Conservation (phyloP, 2,888 invertebrate genomes). For the Diaprepes abbreviatus region DNA sequence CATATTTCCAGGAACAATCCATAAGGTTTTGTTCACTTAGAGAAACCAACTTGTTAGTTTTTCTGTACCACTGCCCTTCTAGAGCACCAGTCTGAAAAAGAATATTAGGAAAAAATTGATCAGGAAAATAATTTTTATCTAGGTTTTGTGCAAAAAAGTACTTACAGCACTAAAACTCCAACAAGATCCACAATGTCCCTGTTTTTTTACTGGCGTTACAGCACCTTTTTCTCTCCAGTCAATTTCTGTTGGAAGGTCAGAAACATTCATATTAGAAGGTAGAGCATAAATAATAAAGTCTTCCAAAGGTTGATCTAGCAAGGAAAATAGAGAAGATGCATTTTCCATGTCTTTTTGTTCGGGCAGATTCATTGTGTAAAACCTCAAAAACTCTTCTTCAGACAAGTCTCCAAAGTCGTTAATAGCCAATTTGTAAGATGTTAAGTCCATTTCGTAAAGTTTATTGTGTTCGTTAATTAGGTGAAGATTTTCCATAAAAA, state of each 20-base stretch:
- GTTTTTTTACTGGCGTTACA: constrained; percentile 67
- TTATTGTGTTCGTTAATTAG: constrained; percentile 21
- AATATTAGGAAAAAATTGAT: not conserved
- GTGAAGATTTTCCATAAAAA: constrained; percentile 11
- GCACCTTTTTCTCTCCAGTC: constrained; percentile 90
- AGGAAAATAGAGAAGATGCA: too few species aligned
- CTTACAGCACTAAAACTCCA: constrained; percentile 25
- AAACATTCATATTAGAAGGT: not conserved
- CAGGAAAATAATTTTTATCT: not conserved
- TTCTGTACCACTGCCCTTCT: constrained; percentile 19
- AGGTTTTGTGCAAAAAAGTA: too few species aligned
- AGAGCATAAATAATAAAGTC: not conserved
- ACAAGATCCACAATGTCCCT: constrained; percentile 14
- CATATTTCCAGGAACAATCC: not conserved
- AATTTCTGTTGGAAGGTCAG: constrained; percentile 59
- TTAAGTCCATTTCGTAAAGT: not conserved
- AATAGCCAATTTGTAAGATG: not conserved
- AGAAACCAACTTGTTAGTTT: not conserved
- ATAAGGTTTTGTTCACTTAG: constrained; percentile 28
- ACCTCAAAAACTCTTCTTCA: constrained; percentile 14
- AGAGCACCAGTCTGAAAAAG: constrained; percentile 21
- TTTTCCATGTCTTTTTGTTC: not conserved
- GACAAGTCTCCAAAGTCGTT: constrained; percentile 6
- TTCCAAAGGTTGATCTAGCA: not conserved
- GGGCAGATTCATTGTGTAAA: not conserved